phyloP scores from a whole-genome alignment of 2,888 invertebrate species.

The Artemia sinica region DNA sequence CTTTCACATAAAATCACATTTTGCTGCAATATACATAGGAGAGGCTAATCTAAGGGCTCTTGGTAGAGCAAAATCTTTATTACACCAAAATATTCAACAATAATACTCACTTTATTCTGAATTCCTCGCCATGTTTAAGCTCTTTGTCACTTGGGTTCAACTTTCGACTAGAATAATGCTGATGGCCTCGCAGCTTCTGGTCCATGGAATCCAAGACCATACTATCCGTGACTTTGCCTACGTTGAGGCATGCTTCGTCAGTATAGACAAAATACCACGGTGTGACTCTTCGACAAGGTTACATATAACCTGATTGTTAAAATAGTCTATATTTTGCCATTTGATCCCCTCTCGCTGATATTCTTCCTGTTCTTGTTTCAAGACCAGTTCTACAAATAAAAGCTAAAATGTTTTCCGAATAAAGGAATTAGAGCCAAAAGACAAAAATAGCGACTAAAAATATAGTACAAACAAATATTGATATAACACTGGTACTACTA shows the following conservation, averaged over 20 bases:
- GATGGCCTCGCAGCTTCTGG: conserved; percentile 60
- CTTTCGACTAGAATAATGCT: conserved; percentile 76
- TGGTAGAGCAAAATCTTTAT: too few species aligned
- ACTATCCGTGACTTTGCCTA: conserved; percentile 69
- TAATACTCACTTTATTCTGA: conserved; percentile 50
- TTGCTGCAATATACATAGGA: too few species aligned
- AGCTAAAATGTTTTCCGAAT: conserved; percentile 19
- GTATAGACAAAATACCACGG: conserved; percentile 70
- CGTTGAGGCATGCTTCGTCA: conserved; percentile 91
- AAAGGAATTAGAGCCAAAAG: too few species aligned
- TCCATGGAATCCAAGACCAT: conserved; percentile 85
- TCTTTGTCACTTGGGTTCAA: conserved; percentile 63
- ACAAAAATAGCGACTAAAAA: too few species aligned
- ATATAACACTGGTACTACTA: too few species aligned
- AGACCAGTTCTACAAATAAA: conserved; percentile 56
- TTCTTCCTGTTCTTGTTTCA: conserved; percentile 96
- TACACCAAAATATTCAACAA: not conserved
- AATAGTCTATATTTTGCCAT: conserved; percentile 86
- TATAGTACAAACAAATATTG: too few species aligned
- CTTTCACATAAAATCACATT: too few species aligned
- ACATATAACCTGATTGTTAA: conserved; percentile 91
- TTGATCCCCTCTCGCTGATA: conserved; percentile 86
- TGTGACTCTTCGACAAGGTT: conserved; percentile 86
- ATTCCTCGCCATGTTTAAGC: conserved; percentile 56
- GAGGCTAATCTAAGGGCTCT: too few species aligned